Base-by-base conservation (phyloP, 2,888 invertebrate species). In the Lathronympha strigana region DNA sequence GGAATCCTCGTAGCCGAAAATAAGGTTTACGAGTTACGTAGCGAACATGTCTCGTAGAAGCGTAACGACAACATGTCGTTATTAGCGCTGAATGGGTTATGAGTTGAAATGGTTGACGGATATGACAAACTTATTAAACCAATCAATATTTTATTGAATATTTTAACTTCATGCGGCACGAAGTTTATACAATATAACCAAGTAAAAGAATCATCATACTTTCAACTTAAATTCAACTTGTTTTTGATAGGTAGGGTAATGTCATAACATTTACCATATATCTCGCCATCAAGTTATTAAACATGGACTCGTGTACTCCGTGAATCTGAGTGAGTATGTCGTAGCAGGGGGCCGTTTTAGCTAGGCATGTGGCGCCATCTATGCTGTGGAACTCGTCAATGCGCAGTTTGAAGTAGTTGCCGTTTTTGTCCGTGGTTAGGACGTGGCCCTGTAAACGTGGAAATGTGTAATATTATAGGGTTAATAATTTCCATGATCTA, bases 231-330 rank as follows among this genome's bases (percentile, higher is more conserved):
- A 33, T n/a, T 31, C 6, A 31, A 5, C 4, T 36, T n/a, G n/a
- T 36, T 36, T n/a, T 5, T 36, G n/a, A 36, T 5, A 33, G 13
- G 6, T 9, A 40, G 15, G 3, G 21, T 19, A 3, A 19, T 11
- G 36, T 19, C 3, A 21, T 33, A 13, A 33, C 21, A 53, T 13
- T 76, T 75, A 92, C 93, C 84, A 93, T 86, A 79, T 93, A 95
- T 63, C 95, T 92, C 17, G 86, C 78, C 54, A 93, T 85, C 38
- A 97, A 75, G 74, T 95, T 94, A 82, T 96, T 95, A 67, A 96
- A 90, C 73, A 95, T 85, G 21, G 93, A 92, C 74, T 96, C 95
- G 78, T 97, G 96, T 71, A 95, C 94, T 0, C 96, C 96, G 80
- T 94, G 96, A 36, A 97, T 78, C 67, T 93, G 88, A 0, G 93